A percentile compares a stretch with the other conserved stretches of the same genome.
phyloP scores from a whole-genome alignment of 2,888 invertebrate species.

The Pocota personata region DNA sequence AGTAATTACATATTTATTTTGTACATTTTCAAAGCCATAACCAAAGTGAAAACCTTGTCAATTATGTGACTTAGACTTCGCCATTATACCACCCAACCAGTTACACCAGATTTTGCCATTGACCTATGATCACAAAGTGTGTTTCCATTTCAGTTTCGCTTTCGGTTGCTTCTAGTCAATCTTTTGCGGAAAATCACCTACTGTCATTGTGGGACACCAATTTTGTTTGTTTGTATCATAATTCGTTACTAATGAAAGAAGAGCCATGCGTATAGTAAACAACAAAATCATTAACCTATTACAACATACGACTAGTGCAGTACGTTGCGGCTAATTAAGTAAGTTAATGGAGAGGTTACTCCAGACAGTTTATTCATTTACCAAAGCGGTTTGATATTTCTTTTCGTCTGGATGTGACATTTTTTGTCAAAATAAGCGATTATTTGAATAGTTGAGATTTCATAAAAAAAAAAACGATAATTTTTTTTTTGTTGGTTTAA shows the following conservation, averaged over 20 bases:
- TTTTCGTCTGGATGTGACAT: conserved; percentile 3
- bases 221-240: not conserved
- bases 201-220: not conserved
- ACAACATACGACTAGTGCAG: not conserved
- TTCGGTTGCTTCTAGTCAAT: not conserved
- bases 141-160: not conserved
- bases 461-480: not conserved
- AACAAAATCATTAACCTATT: conserved; percentile 19
- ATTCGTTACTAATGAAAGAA: conserved; percentile 9
- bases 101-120: conserved; percentile 47
- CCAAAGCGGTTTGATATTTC: not conserved
- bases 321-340: conserved; percentile 22
- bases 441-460: not conserved
- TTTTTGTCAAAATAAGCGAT: not conserved
- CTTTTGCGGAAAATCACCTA: conserved; percentile 17
- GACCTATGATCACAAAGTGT: conserved; percentile 42
- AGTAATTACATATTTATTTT: conserved; percentile 23
- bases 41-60: conserved; percentile 46
- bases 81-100: conserved; percentile 41
- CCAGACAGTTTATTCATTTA: not conserved
- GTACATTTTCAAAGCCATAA: conserved; percentile 20
- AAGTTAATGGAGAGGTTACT: conserved; percentile 25
- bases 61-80: conserved; percentile 3
- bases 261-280: not conserved
- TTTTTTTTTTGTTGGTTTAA: not conserved